Conservation (phyloP, 2,888 invertebrate species). For the Drosophila hamatofila region DNA sequence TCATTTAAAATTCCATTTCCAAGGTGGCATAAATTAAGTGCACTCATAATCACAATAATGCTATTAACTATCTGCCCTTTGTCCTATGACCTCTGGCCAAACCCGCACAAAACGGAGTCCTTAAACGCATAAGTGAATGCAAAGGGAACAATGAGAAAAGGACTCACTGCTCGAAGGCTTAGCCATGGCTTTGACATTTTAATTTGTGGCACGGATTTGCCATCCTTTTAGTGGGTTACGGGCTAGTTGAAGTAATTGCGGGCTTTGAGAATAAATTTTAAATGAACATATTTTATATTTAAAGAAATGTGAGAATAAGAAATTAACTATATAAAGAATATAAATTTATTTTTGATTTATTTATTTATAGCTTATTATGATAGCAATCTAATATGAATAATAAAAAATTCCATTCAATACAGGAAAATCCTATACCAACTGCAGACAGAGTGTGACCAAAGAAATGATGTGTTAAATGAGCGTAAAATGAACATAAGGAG, state of each 20-base stretch:
- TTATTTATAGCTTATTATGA: neutral
- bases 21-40: conserved; percentile 60
- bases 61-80: conserved; percentile 51
- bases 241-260: conserved; percentile 7
- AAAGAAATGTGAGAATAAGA: neutral
- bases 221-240: conserved; percentile 20
- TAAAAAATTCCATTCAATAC: no score
- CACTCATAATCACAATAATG: conserved; percentile 50
- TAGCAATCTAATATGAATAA: neutral
- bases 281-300: neutral
- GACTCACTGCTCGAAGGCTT: conserved; percentile 29
- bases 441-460: neutral
- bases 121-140: conserved; percentile 33
- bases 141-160: conserved; percentile 13
- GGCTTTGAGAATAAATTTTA: neutral
- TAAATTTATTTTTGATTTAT: neutral
- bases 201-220: conserved; percentile 22
- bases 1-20: conserved; percentile 58
- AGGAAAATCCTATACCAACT: neutral
- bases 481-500: neutral
- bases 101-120: neutral
- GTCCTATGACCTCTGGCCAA: conserved; percentile 12
- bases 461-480: conserved; percentile 24
- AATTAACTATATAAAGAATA: neutral
- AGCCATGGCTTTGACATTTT: conserved; percentile 49